These are phyloP conservation scores for Corythornis madagascariensis DNA, from an alignment of 2,113 vertebrate species.

Conservation along the genomic window DNA sequence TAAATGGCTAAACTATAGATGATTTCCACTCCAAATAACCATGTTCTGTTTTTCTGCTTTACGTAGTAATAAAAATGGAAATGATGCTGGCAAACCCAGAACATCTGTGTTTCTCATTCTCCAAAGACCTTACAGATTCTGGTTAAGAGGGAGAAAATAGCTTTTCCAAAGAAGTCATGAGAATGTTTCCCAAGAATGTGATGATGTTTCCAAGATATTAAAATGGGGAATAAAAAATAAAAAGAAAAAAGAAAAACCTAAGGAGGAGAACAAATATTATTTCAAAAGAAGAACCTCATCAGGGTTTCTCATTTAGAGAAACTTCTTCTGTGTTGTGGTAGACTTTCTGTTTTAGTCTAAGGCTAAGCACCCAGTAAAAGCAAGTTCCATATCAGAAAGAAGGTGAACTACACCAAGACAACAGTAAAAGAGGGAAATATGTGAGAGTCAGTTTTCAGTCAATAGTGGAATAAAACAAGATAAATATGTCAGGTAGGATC, in stretches of 20 bases:
- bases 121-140: background rate
- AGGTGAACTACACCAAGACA: background rate
- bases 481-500: background rate
- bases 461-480: background rate
- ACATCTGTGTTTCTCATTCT: conserved; percentile 6
- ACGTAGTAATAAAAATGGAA: background rate
- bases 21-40: background rate
- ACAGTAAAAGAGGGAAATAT: background rate
- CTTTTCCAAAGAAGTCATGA: background rate
- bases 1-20: background rate
- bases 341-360: background rate
- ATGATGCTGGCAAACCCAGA: background rate
- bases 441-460: background rate
- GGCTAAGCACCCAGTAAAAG: background rate
- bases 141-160: background rate
- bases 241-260: background rate
- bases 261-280: background rate
- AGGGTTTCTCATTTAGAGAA: background rate
- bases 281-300: background rate
- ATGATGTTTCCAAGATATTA: background rate
- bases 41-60: background rate
- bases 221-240: background rate
- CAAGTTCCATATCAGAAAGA: background rate
- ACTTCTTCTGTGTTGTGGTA: background rate
- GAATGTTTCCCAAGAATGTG: background rate